Evolutionary conservation across 2,888 invertebrate genomes (phyloP).

Genomic region (Lithophane semibrunnea): DNA sequence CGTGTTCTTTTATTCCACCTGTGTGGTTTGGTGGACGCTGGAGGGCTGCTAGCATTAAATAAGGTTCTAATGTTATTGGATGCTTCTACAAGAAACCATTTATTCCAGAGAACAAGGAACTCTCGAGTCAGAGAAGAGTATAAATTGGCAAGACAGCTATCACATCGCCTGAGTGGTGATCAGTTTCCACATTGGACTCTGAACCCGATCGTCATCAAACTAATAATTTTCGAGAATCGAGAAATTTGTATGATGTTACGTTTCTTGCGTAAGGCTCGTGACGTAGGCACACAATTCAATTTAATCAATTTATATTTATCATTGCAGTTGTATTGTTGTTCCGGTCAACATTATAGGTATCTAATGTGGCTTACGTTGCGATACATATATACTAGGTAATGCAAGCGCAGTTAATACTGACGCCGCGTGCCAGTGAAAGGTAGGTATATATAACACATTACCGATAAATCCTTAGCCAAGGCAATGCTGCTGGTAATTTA

Average conservation of each 20-base stretch:
- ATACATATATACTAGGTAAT: no score
- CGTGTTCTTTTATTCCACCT: neutral
- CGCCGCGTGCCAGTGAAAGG: conserved; percentile 22
- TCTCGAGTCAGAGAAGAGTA: neutral
- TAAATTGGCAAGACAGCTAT: neutral
- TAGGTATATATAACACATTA: neutral
- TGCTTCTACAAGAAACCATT: neutral
- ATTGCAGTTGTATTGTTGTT: neutral
- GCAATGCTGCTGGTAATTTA: conserved; percentile 33
- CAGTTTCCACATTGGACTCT: neutral
- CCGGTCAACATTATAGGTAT: neutral
- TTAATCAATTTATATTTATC: neutral
- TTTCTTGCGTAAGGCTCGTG: neutral
- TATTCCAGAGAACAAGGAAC: neutral
- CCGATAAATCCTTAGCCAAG: conserved; percentile 31
- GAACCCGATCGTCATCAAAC: neutral
- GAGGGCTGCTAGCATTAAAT: neutral
- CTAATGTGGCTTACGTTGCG: neutral
- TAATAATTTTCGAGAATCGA: neutral
- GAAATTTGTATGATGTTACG: no score
- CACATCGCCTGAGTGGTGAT: neutral
- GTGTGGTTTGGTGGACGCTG: neutral
- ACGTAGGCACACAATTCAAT: neutral
- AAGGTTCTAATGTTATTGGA: neutral
- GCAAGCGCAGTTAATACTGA: conserved; percentile 5